A percentile compares a stretch with the other conserved stretches of the same genome.
These are phyloP conservation scores for Electrophaes corylata DNA, from an alignment of 2,888 invertebrate species.

Conservation along the genomic window DNA sequence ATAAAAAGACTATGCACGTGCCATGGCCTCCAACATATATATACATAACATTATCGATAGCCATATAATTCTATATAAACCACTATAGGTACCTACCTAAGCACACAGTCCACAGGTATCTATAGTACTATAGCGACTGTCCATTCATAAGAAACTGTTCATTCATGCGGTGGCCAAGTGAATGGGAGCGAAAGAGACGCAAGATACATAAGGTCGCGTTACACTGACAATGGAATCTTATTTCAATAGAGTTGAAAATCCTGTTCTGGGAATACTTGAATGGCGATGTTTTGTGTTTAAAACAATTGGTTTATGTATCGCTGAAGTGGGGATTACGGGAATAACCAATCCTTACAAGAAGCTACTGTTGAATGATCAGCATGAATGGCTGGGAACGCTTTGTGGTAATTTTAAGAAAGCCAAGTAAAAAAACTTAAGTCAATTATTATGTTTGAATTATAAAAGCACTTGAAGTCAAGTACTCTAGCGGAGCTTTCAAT, in stretches of 20 bases:
- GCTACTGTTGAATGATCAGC: constrained; percentile 41
- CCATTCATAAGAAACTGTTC: constrained; percentile 84
- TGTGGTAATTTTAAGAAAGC: constrained; percentile 34
- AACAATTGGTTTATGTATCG: constrained; percentile 64
- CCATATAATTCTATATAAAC: constrained; percentile 67
- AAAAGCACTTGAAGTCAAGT: constrained; percentile 29
- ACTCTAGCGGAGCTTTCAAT: constrained; percentile 18
- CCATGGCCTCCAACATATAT: constrained; percentile 58
- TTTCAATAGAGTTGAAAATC: constrained; percentile 68
- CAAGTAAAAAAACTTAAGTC: constrained; percentile 21
- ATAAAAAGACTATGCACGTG: constrained; percentile 71
- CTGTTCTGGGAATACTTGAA: constrained; percentile 71
- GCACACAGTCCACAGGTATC: constrained; percentile 63
- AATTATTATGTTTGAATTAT: constrained; percentile 10
- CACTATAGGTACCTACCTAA: constrained; percentile 57
- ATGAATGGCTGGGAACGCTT: constrained; percentile 32
- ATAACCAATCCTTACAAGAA: constrained; percentile 45
- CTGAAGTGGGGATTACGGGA: constrained; percentile 57
- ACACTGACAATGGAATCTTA: constrained; percentile 73
- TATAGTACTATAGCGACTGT: constrained; percentile 79
- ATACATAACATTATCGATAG: constrained; percentile 51
- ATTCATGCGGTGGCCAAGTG: constrained; percentile 78
- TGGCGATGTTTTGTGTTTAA: constrained; percentile 68
- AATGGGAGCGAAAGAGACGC: constrained; percentile 79
- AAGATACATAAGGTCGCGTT: constrained; percentile 70